These are phyloP conservation scores for Collichthys lucidus DNA, from an alignment of 2,113 vertebrate species.

Conservation along the genomic window DNA sequence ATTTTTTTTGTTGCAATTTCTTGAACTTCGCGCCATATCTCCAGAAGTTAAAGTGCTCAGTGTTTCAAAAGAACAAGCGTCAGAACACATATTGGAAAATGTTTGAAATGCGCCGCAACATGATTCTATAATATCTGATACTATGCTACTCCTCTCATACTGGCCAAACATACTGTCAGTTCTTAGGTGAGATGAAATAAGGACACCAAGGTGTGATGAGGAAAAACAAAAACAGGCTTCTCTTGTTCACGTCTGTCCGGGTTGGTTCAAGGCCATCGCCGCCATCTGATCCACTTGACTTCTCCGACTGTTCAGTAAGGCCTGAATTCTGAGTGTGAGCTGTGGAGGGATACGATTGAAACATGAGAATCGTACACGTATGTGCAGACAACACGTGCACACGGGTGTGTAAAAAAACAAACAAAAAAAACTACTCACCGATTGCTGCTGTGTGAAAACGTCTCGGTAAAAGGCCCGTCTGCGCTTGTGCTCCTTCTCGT, in stretches of 20 bases:
- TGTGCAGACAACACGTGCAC: neutral
- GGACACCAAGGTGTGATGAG: neutral
- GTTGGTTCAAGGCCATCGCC: neutral
- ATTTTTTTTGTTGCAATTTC: neutral
- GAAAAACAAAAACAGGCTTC: neutral
- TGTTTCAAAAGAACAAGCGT: neutral
- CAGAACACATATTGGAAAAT: neutral
- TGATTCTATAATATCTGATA: too few relatives aligned
- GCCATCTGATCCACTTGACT: neutral
- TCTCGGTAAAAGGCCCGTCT: constrained; percentile 49
- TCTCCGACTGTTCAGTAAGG: constrained; percentile 59
- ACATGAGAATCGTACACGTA: neutral
- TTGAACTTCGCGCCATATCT: neutral
- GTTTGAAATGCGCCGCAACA: neutral
- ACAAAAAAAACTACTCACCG: constrained; percentile 34
- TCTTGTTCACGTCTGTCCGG: constrained; percentile 7
- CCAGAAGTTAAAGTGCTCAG: constrained; percentile 30
- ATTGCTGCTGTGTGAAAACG: constrained; percentile 56
- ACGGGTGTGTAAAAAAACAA: neutral
- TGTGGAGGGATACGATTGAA: constrained; percentile 22
- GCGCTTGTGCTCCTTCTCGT: constrained; percentile 51
- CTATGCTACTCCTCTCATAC: too few relatives aligned
- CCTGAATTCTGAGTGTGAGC: constrained; percentile 66
- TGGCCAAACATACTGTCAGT: constrained; percentile 1
- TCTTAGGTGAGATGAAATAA: neutral